Base-by-base conservation (phyloP, 2,888 invertebrate species). In the Drosophila falleni region DNA sequence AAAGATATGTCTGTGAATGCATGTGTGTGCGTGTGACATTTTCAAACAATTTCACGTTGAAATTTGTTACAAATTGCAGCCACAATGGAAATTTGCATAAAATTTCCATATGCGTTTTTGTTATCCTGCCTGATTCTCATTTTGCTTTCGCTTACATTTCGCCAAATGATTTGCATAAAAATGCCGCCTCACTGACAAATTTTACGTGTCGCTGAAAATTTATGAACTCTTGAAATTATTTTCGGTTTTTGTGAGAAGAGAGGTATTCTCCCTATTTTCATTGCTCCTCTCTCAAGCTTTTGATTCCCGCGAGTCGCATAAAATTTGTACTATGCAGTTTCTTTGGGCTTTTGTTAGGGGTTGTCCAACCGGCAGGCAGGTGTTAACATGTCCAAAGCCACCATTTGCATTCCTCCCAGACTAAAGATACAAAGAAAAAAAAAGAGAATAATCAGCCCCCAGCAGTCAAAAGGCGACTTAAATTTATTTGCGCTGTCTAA, bases 21-120 rank as follows among this genome's bases (percentile, higher is more conserved):
- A 29, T 47, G 26, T 61, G 55, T 26, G 39, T 31, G 39, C 16
- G 15, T 33, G 16, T 47, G 63, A 54, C 60, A 62, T 80, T 83
- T 81, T 68, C 87, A 65, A 85, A 76, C 82, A 73, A 86, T 82
- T 87, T 82, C 83, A 74, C 86, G 70, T 72, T 66, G 56, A 83
- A 83, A 83, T 86, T 83, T 80, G 88, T 80, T 88, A 83, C 88
- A 83, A 83, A 83, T 83, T 83, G 82, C 83, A 75, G 63, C 62
- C 54, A 89, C 87, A 83, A 87, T 78, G 72, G 55, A 70, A 79
- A 85, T 85, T 85, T 87, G 74, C 84, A 85, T 85, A 81, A 62
- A 79, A 89, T 85, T 89, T 89, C 86, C 84, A 89, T 85, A 89
- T 89, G 84, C 87, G 81, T 70, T 81, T 73, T 73, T 80, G 77